Conservation (phyloP, 2,797 vertebrate species). For the Pseudochirops corinnae region DNA sequence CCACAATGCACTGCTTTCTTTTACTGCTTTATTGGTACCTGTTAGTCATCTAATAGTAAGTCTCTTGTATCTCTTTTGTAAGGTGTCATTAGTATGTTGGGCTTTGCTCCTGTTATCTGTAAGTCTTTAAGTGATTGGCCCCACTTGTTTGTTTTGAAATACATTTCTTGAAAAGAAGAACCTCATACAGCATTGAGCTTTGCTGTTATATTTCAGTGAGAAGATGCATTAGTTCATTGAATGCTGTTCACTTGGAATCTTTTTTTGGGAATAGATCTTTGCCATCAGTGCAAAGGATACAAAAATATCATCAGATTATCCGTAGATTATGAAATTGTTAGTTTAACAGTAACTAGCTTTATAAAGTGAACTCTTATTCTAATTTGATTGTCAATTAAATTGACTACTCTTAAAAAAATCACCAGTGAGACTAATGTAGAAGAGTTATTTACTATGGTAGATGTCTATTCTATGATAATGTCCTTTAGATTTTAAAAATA, state of each 20-base stretch:
- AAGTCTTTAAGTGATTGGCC: not conserved
- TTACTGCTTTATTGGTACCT: not conserved
- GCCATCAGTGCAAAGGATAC: not conserved
- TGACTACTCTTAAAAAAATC: not conserved
- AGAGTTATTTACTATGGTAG: not conserved
- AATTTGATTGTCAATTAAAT: not conserved
- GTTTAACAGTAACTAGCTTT: not conserved
- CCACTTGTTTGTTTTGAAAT: not conserved
- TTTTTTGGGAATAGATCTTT: not conserved
- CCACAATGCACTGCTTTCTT: not conserved
- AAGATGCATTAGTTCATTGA: not conserved
- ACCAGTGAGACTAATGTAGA: not conserved
- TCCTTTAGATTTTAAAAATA: not conserved
- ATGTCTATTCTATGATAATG: not conserved
- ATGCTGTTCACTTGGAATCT: too few relatives aligned
- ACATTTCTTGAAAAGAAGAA: not conserved
- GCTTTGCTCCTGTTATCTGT: not conserved
- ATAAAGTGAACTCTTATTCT: not conserved
- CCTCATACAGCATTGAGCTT: not conserved
- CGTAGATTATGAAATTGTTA: not conserved
- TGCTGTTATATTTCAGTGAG: not conserved
- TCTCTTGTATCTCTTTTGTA: not conserved
- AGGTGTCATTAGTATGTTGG: not conserved
- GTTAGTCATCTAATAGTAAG: not conserved
- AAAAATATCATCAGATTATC: not conserved